These are phyloP conservation scores for Phymorhynchus buccinoides DNA, from an alignment of 1,140 invertebrate species.

Conservation along the genomic window DNA sequence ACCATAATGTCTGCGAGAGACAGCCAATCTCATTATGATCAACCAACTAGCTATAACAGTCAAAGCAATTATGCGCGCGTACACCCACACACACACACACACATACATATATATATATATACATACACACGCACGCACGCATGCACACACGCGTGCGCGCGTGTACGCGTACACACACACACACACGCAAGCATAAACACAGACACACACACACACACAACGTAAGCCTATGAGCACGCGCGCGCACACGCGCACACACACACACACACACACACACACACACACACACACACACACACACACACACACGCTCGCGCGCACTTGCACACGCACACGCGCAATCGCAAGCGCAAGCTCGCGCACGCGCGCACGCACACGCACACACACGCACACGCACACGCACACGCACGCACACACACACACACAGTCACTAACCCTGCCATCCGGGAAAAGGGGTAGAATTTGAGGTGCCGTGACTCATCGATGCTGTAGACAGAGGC, in stretches of 20 bases:
- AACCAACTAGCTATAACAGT: too few relatives aligned
- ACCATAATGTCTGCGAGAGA: too few relatives aligned
- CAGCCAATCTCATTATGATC: too few relatives aligned
- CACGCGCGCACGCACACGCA: neutral
- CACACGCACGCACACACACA: conserved; percentile 14
- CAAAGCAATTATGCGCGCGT: too few relatives aligned
- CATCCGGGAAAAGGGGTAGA: too few relatives aligned
- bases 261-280: conserved; percentile 17
- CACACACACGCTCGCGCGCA: neutral
- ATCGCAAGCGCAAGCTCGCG: neutral
- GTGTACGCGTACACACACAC: too few relatives aligned
- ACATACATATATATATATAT: too few relatives aligned
- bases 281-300: neutral
- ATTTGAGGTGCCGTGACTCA: too few relatives aligned
- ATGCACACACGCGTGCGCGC: too few relatives aligned
- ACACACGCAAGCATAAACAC: neutral
- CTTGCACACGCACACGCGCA: neutral
- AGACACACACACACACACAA: neutral
- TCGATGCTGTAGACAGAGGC: too few relatives aligned
- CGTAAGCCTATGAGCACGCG: too few relatives aligned
- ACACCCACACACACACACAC: neutral
- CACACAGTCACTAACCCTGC: neutral
- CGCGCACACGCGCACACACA: neutral
- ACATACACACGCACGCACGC: too few relatives aligned
- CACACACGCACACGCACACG: neutral